Conservation (phyloP, 2,888 invertebrate genomes). For the Platerodrilus igneus region DNA sequence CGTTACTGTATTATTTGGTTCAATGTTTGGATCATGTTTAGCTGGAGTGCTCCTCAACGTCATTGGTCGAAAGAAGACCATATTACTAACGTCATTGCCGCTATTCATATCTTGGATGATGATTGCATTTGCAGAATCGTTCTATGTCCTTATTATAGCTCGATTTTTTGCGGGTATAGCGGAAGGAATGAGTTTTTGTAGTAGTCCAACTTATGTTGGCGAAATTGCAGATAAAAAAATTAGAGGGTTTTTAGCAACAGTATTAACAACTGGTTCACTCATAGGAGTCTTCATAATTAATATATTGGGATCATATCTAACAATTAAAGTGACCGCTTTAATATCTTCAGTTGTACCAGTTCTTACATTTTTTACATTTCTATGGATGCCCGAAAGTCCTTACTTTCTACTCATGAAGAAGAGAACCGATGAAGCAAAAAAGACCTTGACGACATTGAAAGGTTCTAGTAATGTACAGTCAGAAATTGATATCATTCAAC, state of each 20-base stretch:
- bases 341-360: conserved; percentile 56
- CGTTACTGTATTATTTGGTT: conserved; percentile 62
- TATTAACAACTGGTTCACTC: conserved; percentile 58
- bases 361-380: conserved; percentile 53
- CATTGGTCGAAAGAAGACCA: conserved; percentile 60
- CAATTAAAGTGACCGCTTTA: conserved; percentile 51
- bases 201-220: conserved; percentile 56
- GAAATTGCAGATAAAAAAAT: conserved; percentile 57
- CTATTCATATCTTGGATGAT: conserved; percentile 61
- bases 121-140: conserved; percentile 55
- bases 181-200: conserved; percentile 45
- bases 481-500: conserved; percentile 39
- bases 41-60: conserved; percentile 60
- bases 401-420: conserved; percentile 45
- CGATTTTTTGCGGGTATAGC: conserved; percentile 56
- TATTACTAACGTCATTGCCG: conserved; percentile 59
- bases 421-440: conserved; percentile 46
- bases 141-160: conserved; percentile 53
- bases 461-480: conserved; percentile 50
- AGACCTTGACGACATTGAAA: conserved; percentile 54
- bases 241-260: conserved; percentile 59
- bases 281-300: conserved; percentile 56
- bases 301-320: conserved; percentile 56
- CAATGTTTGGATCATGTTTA: conserved; percentile 57
- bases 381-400: conserved; percentile 62